Evolutionary conservation across 2,113 vertebrate genomes (phyloP), one percentile per base, ranked within the genome.

Genomic region (Sylvilagus bachmani): DNA sequence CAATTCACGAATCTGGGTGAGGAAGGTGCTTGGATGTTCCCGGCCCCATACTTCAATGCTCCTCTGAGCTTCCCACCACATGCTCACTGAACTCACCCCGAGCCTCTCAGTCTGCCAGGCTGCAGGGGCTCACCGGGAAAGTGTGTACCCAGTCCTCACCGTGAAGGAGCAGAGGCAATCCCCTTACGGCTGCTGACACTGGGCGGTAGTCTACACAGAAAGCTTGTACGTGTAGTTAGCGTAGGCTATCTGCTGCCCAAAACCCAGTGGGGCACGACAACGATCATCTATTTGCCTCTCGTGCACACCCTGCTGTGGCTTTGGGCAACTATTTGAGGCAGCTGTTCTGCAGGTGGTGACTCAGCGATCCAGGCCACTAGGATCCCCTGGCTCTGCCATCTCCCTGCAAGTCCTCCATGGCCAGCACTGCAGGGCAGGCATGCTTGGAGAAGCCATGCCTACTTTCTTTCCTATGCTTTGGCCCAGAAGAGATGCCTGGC

Each of bases 1-100:
- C 89, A 67, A 96, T 69, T 91, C 61, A 86, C n/a, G 61, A 58
- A 89, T 91, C 10, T 69, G 77, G 77, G 5, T 74, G 25, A 90
- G 19, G 64, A 91, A 84, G n/a, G 51, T 31, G 8, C 53, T 36
- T 61, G 90, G 80, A 74, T 84, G 77, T 73, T 96, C 71, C 55
- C 2, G 77, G 80, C 25, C 67, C 51, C 73, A 78, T 81, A 49
- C 36, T 27, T 75, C 80, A 92, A 44, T 38, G 33, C 25, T 77
- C 24, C 49, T 70, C 73, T 82, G 66, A 75, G 31, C 91, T 89
- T 91, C 53, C 62, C n/a, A 73, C 6, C 62, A 12, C n/a, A 66
- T 8, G 22, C 79, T 94, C 74, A 64, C 19, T 62, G 67, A 80
- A 71, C 78, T 86, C 67, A 55, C 36, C 36, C 79, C 10, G 22